Percentiles rank a stretch among this genome's conserved stretches.
phyloP scores from a whole-genome alignment of 2,113 vertebrate genomes.

The Oenanthe oenanthe region DNA sequence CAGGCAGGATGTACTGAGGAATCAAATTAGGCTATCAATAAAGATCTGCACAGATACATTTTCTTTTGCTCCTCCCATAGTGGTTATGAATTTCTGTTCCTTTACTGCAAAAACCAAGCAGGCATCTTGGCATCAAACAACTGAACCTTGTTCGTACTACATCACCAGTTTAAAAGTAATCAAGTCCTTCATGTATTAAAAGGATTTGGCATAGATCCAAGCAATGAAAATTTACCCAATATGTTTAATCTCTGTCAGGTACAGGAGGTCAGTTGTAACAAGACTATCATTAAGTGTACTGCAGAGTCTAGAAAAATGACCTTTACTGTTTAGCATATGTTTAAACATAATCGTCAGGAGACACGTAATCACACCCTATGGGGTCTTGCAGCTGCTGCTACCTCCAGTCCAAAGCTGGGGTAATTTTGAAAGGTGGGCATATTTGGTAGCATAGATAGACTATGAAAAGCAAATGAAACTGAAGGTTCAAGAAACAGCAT shows the following conservation, averaged over 20 bases:
- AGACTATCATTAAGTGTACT: slow-evolving; percentile 16
- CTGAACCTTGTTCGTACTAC: not conserved
- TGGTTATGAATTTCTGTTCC: not conserved
- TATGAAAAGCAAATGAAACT: not conserved
- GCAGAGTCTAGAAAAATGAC: not conserved
- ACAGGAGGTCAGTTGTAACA: slow-evolving; percentile 9
- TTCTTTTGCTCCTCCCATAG: not conserved
- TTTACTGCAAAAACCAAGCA: slow-evolving; percentile 4
- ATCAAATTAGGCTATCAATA: not conserved
- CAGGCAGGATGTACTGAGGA: not conserved
- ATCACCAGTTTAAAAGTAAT: not conserved
- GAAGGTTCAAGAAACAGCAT: not conserved
- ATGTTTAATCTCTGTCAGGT: slow-evolving; percentile 11
- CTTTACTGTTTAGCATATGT: not conserved
- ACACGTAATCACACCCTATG: not conserved
- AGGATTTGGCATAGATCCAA: not conserved
- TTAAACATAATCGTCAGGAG: not conserved
- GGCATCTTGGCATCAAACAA: not conserved
- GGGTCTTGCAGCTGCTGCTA: not conserved
- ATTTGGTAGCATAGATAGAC: not conserved
- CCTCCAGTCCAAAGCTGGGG: not conserved
- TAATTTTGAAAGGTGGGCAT: not conserved
- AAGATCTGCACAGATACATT: not conserved
- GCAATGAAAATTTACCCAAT: slow-evolving; percentile 9
- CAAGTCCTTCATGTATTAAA: not conserved